phyloP scores from a whole-genome alignment of 2,888 invertebrate species.

The Pyrocoelia pectoralis region DNA sequence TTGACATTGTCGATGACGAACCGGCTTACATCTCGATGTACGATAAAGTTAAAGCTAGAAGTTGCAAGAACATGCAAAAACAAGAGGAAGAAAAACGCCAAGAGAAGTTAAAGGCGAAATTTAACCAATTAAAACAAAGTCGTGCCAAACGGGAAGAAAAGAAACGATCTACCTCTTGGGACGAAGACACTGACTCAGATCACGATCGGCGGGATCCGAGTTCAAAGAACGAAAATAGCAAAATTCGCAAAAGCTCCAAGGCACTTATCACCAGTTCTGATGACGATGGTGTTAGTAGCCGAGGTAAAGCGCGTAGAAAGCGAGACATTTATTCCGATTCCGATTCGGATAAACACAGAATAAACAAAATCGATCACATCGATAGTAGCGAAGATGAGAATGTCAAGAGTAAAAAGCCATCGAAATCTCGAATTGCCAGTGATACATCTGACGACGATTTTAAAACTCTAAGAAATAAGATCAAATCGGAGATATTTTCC shows the following conservation, averaged over 20 bases:
- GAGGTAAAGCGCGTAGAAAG: conserved; percentile 52
- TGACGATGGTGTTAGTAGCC: conserved; percentile 50
- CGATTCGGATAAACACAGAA: conserved; percentile 62
- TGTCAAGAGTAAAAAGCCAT: conserved; percentile 67
- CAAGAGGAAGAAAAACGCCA: conserved; percentile 88
- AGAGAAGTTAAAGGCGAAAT: conserved; percentile 89
- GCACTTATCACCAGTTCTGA: conserved; percentile 57
- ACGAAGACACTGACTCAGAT: conserved; percentile 81
- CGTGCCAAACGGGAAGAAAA: conserved; percentile 88
- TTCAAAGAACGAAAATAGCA: conserved; percentile 44
- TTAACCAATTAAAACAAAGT: conserved; percentile 86
- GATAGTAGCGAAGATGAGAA: conserved; percentile 61
- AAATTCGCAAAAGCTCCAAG: conserved; percentile 49
- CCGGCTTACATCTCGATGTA: conserved; percentile 97
- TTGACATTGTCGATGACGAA: conserved; percentile 88
- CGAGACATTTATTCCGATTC: conserved; percentile 65
- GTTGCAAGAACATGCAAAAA: conserved; percentile 93
- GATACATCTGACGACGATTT: conserved; percentile 80
- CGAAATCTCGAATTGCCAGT: conserved; percentile 76
- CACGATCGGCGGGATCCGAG: conserved; percentile 54
- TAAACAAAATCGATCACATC: conserved; percentile 53
- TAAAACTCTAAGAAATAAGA: conserved; percentile 64
- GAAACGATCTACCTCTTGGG: conserved; percentile 88
- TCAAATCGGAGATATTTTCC: conserved; percentile 69
- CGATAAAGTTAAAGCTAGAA: conserved; percentile 94